These are phyloP conservation scores for Benitochromis conjunctus DNA, from an alignment of 2,113 vertebrate genomes.

Conservation along the genomic window DNA sequence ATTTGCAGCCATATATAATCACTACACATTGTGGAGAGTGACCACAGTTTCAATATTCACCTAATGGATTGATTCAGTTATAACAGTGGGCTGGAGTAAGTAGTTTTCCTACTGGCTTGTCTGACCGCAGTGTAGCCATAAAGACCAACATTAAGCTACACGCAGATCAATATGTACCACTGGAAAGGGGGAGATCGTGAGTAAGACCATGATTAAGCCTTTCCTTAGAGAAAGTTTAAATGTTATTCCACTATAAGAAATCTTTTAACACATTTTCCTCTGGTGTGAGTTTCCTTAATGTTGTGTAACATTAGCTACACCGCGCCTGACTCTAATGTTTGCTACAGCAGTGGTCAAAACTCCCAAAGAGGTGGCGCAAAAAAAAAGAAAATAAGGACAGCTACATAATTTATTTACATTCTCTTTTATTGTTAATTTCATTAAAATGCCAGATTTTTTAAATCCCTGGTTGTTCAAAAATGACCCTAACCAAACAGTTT, in stretches of 20 bases:
- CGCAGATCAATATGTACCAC: constrained; percentile 67
- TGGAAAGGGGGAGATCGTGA: not conserved
- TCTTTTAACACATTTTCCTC: not conserved
- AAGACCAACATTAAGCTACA: constrained; percentile 67
- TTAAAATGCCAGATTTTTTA: not conserved
- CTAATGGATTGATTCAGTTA: constrained; percentile 75
- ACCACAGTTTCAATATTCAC: constrained; percentile 72
- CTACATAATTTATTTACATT: not conserved
- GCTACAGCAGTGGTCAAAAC: not conserved
- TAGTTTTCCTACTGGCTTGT: constrained; percentile 61
- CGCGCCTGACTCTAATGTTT: not conserved
- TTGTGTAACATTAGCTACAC: not conserved
- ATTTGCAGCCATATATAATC: constrained; percentile 70
- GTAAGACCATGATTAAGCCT: constrained; percentile 29
- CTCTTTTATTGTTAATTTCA: not conserved
- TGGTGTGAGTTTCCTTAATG: not conserved
- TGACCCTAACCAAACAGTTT: not conserved
- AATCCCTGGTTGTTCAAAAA: not conserved
- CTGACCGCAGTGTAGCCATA: constrained; percentile 67
- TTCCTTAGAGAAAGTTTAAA: constrained; percentile 37
- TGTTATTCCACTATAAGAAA: constrained; percentile 22
- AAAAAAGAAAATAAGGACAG: not conserved
- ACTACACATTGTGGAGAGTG: constrained; percentile 65
- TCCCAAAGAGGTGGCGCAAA: not conserved
- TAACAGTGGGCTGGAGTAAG: constrained; percentile 59